A percentile compares a stretch with the other conserved stretches of the same genome.
These are phyloP conservation scores for Umimayanthus kanabou DNA, from an alignment of 92 coral and sea anemone species.

Conservation along the genomic window DNA sequence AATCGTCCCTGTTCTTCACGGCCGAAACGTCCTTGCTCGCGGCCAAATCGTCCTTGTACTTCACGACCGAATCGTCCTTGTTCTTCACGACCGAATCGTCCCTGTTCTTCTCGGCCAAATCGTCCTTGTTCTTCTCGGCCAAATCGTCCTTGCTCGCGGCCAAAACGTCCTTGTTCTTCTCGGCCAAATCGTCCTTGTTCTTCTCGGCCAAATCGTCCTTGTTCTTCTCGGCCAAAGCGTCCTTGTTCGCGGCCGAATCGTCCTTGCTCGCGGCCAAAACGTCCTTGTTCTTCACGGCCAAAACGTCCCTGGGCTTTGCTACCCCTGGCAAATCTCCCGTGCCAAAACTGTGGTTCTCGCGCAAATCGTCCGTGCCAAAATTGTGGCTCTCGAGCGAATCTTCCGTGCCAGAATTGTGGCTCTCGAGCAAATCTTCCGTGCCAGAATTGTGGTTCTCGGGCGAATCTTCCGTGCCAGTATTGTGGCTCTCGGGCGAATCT, in stretches of 20 bases:
- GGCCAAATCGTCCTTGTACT: constrained; percentile 18
- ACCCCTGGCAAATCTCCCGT: constrained; percentile 3
- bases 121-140: constrained; percentile 11
- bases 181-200: constrained; percentile 3
- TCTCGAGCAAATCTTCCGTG: constrained; percentile 20
- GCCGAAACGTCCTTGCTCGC: constrained; percentile 25
- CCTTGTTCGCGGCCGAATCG: constrained; percentile 13
- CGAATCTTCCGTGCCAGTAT: constrained; percentile 19
- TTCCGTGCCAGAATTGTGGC: constrained; percentile 12
- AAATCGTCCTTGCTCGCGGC: constrained; percentile 10
- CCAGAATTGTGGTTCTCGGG: constrained; percentile 31
- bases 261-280: constrained; percentile 14
- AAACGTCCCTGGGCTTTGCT: neutral
- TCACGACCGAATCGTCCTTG: constrained; percentile 23
- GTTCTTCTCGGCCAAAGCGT: constrained; percentile 5
- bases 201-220: constrained; percentile 20
- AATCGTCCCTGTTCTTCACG: constrained; percentile 20
- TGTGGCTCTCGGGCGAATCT: constrained; percentile 24
- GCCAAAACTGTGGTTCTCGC: neutral
- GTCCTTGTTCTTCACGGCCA: neutral
- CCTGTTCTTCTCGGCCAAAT: neutral
- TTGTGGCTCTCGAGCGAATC: neutral
- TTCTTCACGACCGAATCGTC: no score
- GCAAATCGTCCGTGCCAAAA: constrained; percentile 12
- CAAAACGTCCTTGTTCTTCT: neutral